phyloP scores from a whole-genome alignment of 2,797 vertebrate genomes.

The Vultur gryphus region DNA sequence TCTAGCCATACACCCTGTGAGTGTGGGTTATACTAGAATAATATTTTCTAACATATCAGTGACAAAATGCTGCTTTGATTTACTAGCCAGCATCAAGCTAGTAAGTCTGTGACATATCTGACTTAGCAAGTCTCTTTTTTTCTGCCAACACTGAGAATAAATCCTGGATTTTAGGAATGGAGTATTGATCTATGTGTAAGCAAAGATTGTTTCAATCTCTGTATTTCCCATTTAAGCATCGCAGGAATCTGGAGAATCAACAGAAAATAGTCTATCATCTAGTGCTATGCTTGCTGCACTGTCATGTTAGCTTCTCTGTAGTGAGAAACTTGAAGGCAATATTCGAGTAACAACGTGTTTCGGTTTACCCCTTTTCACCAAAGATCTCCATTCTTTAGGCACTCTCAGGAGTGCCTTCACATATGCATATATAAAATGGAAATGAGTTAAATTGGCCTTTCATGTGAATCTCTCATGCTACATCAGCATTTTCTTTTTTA shows the following conservation, averaged over 20 bases:
- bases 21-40: background rate
- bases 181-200: conserved; percentile 6
- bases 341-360: background rate
- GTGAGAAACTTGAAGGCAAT: background rate
- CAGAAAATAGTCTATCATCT: background rate
- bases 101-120: background rate
- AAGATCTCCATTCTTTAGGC: background rate
- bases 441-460: background rate
- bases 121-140: background rate
- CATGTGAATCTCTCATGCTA: background rate
- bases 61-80: conserved; percentile 2
- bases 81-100: background rate
- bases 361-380: background rate
- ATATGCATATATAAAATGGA: background rate
- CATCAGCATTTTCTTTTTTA: background rate
- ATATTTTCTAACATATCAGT: background rate
- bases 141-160: background rate
- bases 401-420: background rate
- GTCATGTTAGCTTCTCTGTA: background rate
- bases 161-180: background rate
- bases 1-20: background rate
- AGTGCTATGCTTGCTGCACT: background rate
- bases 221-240: background rate
- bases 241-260: background rate
- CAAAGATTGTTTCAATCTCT: conserved; percentile 12